These are phyloP conservation scores for Plagiodera versicolora DNA, from an alignment of 2,888 invertebrate species.

Conservation along the genomic window DNA sequence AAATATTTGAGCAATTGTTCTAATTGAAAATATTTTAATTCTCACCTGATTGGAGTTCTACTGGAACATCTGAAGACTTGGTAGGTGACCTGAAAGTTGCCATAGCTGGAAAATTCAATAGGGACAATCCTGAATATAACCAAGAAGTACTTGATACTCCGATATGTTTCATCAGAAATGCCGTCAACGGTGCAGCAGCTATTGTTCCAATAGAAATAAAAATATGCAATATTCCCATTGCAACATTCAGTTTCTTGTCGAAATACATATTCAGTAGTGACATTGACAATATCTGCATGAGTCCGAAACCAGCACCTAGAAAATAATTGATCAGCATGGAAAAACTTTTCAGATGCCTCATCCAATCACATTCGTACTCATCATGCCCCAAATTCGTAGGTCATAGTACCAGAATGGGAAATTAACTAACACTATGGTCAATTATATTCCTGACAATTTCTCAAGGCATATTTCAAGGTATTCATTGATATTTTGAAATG, in stretches of 20 bases:
- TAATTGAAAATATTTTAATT: too few relatives aligned
- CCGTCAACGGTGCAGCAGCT: conserved; percentile 67
- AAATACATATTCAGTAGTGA: conserved; percentile 77
- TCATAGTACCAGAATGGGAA: too few relatives aligned
- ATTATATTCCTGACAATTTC: too few relatives aligned
- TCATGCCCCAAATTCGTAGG: too few relatives aligned
- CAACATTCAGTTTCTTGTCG: conserved; percentile 66
- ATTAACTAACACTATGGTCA: too few relatives aligned
- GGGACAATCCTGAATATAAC: conserved; percentile 3
- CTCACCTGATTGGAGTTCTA: too few relatives aligned
- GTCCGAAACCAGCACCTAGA: conserved; percentile 70
- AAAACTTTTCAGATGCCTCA: too few relatives aligned
- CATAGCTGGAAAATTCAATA: conserved; percentile 14
- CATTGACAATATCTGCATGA: conserved; percentile 72
- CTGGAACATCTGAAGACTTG: too few relatives aligned
- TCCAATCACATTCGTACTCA: too few relatives aligned
- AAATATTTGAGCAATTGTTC: too few relatives aligned
- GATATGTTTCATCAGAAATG: conserved; percentile 62
- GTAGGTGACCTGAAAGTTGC: not conserved
- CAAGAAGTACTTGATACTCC: conserved; percentile 61
- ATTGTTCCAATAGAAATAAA: conserved; percentile 70
- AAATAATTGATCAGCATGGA: conserved; percentile 2
- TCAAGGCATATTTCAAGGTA: too few relatives aligned
- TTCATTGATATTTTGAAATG: too few relatives aligned
- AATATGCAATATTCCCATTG: conserved; percentile 75